Base-by-base conservation (phyloP, 2,113 vertebrate species). In the Cynopterus brachyotis region DNA sequence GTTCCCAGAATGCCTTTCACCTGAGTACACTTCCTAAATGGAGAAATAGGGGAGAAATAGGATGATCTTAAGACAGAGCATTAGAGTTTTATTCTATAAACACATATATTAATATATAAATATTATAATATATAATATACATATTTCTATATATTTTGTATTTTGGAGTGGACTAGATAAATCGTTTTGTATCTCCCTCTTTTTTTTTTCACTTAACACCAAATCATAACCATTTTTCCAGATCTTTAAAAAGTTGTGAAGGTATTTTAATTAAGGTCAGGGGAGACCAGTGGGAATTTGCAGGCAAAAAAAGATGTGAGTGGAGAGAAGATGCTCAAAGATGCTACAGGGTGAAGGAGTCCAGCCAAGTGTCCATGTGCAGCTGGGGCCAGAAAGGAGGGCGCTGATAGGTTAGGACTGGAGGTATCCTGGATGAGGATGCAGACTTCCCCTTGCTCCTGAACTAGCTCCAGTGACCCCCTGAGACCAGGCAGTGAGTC, bases 261-360 rank as follows among this genome's bases (percentile, higher is more conserved):
- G 75, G 35, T 67, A 76, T 81, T 87, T 95, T 59, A 75, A 87
- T 91, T 84, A 81, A 95, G 91, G 81, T 57, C 16, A 6, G 37
- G 72, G 26, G 42, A 81, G 80, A 84, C 19, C 35, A 45, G 13
- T n/a, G 45, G 70, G 19, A 79, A 55, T 62, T 50, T 78, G 55
- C 62, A 50, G 62, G 89, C n/a, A 72, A 85, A 78, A 37, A 42
- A 47, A 85, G 32, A 32, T 70, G 8, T 60, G 42, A 62, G 45
- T 47, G n/a, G 81, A 90, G 22, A 76, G 22, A 32, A 16, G 42
- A 59, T 32, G 22, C 50, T 80, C 42, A 35, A 20, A 42, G 55
- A 42, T 45, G 42, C 45, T 45, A 9, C 47, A n/a, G 15, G 45
- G n/a, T 37, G 67, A 70, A 22, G 28, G n/a, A 62, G 24, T 55